Evolutionary conservation across 2,888 invertebrate genomes (phyloP), one percentile per base, ranked within the genome.

Genomic region (Panopea generosa): DNA sequence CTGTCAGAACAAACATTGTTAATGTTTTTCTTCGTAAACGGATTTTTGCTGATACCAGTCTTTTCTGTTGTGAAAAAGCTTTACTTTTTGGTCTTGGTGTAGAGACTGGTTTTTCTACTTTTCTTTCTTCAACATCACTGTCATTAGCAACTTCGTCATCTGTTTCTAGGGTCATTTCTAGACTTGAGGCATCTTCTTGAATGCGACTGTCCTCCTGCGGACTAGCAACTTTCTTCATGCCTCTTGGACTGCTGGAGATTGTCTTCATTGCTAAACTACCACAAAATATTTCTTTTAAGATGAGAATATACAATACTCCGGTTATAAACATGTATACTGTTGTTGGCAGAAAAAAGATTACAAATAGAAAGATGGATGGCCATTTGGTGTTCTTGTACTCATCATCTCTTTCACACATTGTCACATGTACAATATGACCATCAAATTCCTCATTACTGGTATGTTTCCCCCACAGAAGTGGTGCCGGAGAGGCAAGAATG

Each of bases 1-100:
- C 43, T 9, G 72, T 66, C 20, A 72, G 22, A 60, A 72, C 57
- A 40, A 72, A 66, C 72, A 72, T 72, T 22, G 66, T 72, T 26
- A 66, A 18, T 1, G 72, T 72, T 40, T 66, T 72, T 24, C 27
- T 60, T 66, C 53, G n/a, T 14, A 72, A 47, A 9, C 70, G 53
- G 24, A 56, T 18, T 38, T 57, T 63, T 11, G 70, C 55, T 0
- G 56, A n/a, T 27, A 33, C 45, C 43, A 63, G 20, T 26, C 26
- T 29, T 26, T 45, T 45, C 18, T 53, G 24, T 53, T 33, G 38
- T 1, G 52, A 40, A 1, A 52, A 20, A 14, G 63, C 52, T 6
- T 38, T 63, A 26, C 53, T 52, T 40, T 53, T 38, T 16, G 22
- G 18, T 40, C 52, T 52, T 26, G 22, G 52, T 11, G 33, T 38